Evolutionary conservation across 2,797 vertebrate genomes (phyloP), one percentile per base, ranked within the genome.

Genomic region (Pantherophis alleghaniensis): DNA sequence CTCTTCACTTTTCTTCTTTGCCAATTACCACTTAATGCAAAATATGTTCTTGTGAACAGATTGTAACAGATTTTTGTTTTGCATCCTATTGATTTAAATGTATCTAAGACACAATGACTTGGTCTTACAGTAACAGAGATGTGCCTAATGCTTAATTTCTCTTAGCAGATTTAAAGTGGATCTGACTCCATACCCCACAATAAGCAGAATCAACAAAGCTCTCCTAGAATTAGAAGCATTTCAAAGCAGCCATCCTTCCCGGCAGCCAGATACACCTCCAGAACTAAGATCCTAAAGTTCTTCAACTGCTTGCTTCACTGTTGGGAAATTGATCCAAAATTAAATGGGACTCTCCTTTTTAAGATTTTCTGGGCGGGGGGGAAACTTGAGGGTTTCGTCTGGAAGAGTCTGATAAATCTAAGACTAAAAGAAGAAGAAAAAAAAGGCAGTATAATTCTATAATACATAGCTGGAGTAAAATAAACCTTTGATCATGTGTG

Each of bases 261-360:
- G 94, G 74, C 99, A 99, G 96, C 99, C 99, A 12, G 99, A 99
- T 94, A 99, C 99, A 18, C 99, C 99, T 7, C 95, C 97, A 5
- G 98, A 99, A 90, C 92, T 99, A 91, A 95, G 87, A 93, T 95
- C 97, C 51, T 99, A 97, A 97, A 47, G 32, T 66, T 92, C 55
- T 79, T 79, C 74, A 79, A 24, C 1, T 89, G 37, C 7, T 90
- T 11, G 7, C 56, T 16, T 51, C 3, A 92, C 42, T 60, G 47
- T 12, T 5, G 69, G 20, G 26, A 16, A 87, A 3, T 47, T 66
- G 16, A 60, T 56, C 69, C 37, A 18, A 61, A 6, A 60, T 56
- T 57, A 26, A 92, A 87, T 47, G n/a, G 42, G 37, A 61, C 4
- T 47, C 16, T 66, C 51, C 51, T 20, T n/a, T 57, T 7, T 5